Percentiles rank a stretch among this genome's conserved stretches.
Conservation (phyloP, 2,797 vertebrate genomes). For the Myotis planiceps region DNA sequence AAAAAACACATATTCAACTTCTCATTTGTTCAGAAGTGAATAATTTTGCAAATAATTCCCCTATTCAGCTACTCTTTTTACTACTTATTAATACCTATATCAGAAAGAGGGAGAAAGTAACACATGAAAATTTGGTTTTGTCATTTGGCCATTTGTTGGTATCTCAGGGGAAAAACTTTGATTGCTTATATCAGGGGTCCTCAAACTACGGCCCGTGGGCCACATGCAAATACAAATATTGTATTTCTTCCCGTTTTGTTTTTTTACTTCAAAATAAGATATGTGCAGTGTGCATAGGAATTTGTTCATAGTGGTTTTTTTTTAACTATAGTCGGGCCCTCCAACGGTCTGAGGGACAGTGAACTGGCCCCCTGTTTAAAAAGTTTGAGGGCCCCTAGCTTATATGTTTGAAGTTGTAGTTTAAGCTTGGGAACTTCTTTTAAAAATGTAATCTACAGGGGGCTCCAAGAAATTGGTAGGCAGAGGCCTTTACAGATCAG, state of each 20-base stretch:
- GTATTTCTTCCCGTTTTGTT: no score
- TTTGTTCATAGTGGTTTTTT: no score
- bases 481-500: not conserved
- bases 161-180: not conserved
- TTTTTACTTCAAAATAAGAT: no score
- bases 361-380: no score
- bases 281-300: no score
- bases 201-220: no score
- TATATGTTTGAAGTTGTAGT: not conserved
- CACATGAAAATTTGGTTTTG: not conserved
- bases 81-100: not conserved
- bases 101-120: not conserved
- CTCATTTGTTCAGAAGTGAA: not conserved
- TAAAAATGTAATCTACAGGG: not conserved
- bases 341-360: no score
- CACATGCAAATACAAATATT: no score
- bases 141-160: not conserved
- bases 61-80: not conserved
- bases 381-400: no score
- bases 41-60: constrained; percentile 34
- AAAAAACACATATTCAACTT: not conserved
- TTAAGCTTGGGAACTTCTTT: not conserved
- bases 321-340: no score
- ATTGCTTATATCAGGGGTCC: not conserved
- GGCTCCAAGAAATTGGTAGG: not conserved